These are phyloP conservation scores for Lepus timidus DNA, from an alignment of 2,113 vertebrate genomes.

Conservation along the genomic window DNA sequence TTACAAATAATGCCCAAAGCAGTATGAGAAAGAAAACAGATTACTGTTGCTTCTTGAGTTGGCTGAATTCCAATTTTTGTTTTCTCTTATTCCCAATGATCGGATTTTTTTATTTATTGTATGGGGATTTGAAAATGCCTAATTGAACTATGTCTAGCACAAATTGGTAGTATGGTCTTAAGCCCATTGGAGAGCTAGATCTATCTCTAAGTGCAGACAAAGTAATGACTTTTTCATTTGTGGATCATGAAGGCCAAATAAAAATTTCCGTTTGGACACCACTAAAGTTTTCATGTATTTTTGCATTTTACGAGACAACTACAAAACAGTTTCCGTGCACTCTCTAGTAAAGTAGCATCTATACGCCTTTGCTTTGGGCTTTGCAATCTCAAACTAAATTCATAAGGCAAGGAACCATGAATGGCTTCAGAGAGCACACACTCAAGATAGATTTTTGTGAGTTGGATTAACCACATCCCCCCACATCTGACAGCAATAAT, in stretches of 20 bases:
- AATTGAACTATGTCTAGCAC: neutral
- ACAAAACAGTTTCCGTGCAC: no score
- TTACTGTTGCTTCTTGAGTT: neutral
- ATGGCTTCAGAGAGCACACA: neutral
- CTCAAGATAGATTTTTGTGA: neutral
- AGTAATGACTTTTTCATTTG: neutral
- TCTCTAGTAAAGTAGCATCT: neutral
- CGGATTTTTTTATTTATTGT: neutral
- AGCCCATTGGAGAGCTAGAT: neutral
- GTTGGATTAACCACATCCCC: neutral
- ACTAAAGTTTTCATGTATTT: neutral
- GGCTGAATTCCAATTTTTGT: neutral
- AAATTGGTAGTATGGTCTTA: neutral
- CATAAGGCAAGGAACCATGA: neutral
- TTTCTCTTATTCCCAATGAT: neutral
- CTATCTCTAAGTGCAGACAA: neutral
- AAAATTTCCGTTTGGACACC: neutral
- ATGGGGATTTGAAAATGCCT: neutral
- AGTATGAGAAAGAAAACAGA: neutral
- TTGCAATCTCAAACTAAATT: neutral
- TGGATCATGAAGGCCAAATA: neutral
- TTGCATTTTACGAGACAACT: neutral
- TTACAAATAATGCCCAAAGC: neutral
- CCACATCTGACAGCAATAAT: fast-evolving
- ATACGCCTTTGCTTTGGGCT: neutral